Conservation (phyloP, 1,140 invertebrate species). For the Trachelipus rathkii region DNA sequence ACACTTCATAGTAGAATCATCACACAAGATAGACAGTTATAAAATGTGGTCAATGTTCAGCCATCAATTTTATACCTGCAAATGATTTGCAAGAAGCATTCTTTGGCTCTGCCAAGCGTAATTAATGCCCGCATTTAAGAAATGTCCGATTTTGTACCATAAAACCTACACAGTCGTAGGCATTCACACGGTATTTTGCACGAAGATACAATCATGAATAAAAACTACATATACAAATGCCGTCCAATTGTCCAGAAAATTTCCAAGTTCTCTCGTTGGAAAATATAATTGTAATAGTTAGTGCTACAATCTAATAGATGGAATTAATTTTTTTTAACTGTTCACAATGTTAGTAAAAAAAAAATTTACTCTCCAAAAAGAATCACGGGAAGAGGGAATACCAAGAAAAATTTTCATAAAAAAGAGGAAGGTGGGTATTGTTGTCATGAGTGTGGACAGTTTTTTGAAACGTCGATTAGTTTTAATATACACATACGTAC, state of each 20-base stretch:
- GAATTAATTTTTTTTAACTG: neutral
- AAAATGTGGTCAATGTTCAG: neutral
- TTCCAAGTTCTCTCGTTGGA: neutral
- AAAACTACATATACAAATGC: neutral
- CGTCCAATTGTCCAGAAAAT: neutral
- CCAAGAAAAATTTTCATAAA: neutral
- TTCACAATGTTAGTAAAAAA: neutral
- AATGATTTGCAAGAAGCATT: neutral
- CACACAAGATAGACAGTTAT: neutral
- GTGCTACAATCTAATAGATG: too few species aligned
- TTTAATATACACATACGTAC: neutral
- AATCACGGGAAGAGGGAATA: neutral
- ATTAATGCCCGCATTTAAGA: neutral
- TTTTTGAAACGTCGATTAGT: neutral
- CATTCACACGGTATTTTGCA: neutral
- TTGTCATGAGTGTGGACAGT: neutral
- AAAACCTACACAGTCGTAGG: neutral
- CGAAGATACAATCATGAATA: neutral
- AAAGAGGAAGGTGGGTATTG: neutral
- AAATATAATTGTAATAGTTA: too few species aligned
- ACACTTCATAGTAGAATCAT: neutral
- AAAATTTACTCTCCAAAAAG: neutral
- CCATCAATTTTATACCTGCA: neutral
- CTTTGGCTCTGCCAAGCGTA: neutral
- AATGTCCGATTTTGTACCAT: neutral